Conservation (phyloP, 2,797 vertebrate genomes). For the Hybognathus amarus region DNA sequence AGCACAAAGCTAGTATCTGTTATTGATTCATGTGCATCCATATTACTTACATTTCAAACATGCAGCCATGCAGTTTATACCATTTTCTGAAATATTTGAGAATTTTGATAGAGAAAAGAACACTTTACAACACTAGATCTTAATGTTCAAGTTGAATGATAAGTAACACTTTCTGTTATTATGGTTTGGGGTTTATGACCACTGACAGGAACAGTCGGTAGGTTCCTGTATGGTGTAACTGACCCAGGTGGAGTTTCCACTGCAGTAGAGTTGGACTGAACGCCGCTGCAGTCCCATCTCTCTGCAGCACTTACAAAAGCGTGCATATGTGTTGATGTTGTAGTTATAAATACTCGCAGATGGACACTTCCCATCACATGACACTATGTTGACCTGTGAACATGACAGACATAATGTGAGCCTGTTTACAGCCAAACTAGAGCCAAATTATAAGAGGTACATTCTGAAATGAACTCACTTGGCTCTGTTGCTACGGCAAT, state of each 20-base stretch:
- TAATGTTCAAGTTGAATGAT: constrained; percentile 40
- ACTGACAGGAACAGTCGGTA: constrained; percentile 97
- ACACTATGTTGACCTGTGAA: constrained; percentile 94
- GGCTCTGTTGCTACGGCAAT: constrained; percentile 96
- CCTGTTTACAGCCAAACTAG: not conserved
- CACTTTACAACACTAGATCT: constrained; percentile 26
- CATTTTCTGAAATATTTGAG: constrained; percentile 19
- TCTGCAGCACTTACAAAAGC: constrained; percentile 98
- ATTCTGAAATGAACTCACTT: constrained; percentile 76
- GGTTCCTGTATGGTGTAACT: constrained; percentile 95
- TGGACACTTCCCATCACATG: constrained; percentile 95
- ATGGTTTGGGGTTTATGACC: constrained; percentile 79
- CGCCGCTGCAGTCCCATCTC: constrained; percentile 92
- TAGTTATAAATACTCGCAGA: constrained; percentile 99
- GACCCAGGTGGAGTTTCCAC: constrained; percentile 93
- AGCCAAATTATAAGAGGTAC: not conserved
- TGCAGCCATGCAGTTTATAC: not conserved
- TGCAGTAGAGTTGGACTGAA: constrained; percentile 92
- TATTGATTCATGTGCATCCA: constrained; percentile 5
- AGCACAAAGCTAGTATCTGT: constrained; percentile 41
- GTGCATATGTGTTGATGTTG: constrained; percentile 95
- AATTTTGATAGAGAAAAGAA: not conserved
- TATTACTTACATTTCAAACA: constrained; percentile 5
- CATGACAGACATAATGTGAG: not conserved
- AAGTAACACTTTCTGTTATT: constrained; percentile 55